Base-by-base conservation (phyloP, 2,888 invertebrate species). In the Stenodera caucasica region DNA sequence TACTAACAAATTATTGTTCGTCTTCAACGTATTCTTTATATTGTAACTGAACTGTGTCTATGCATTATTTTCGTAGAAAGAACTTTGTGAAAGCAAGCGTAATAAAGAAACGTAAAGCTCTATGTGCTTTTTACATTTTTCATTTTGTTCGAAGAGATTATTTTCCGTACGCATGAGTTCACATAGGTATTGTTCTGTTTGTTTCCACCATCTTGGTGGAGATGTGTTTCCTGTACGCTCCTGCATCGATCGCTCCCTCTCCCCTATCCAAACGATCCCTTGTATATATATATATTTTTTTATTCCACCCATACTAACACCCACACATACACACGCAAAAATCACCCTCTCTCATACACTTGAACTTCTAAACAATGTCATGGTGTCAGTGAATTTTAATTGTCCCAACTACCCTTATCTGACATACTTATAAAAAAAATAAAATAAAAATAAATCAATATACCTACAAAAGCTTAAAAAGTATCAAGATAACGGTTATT, bases 201-300 rank as follows among this genome's bases (percentile, higher is more conserved):
- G 77, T 77, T 77, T 76, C 77, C 77, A 76, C 77, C 77, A 77
- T 77, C 77, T 77, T 77, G 76, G 74, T 66, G 64, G 75, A 75
- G 77, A 77, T 76, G 75, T 75, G 75, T 76, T 75, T 74, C 70
- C 72, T 71, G 72, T 71, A 71, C 74, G 73, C 73, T 73, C 70
- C 71, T 63, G 71, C 73, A 77, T 77, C 77, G 75, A 76, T 77
- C 76, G 72, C 63, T 57, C 59, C 61, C 60, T 63, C 65, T 65
- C 68, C 67, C 67, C 68, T 61, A 54, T 59, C 60, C 26, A 45
- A 40, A 40, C 45, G 33, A 60, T 52, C 61, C 65, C n/a, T n/a
- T n/a, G n/a, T n/a, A n/a, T n/a, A n/a, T 26, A 26, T 26, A 26
- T 4, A 26, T 26, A 26, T 26, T 26, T 26, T 61, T 63, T 33